Conservation (phyloP, 2,797 vertebrate genomes). For the Sebastes paucispinis region DNA sequence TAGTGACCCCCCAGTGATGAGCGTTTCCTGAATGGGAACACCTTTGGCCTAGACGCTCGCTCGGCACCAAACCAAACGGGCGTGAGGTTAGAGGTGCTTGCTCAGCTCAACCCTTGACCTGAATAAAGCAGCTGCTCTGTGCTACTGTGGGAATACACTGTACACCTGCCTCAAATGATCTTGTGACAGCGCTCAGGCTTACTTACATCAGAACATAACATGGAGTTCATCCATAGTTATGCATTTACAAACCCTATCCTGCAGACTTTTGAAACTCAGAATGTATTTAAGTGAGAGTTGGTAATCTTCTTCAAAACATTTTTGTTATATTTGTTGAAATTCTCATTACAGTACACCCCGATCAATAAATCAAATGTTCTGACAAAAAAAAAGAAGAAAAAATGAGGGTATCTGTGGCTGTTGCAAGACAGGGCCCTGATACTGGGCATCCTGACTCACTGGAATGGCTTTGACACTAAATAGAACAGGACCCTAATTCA, state of each 20-base stretch:
- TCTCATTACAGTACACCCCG: too few species aligned
- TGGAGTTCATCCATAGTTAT: background rate
- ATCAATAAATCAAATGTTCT: too few species aligned
- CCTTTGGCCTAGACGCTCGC: background rate
- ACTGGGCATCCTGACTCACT: too few species aligned
- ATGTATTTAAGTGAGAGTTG: background rate
- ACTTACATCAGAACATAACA: background rate
- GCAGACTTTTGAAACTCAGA: background rate
- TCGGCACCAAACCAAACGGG: conserved; percentile 9
- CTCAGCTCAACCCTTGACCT: conserved; percentile 57
- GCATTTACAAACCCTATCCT: background rate
- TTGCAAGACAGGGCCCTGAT: too few species aligned
- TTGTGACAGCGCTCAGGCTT: background rate
- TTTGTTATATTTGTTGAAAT: too few species aligned
- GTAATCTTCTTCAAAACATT: too few species aligned
- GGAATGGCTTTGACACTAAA: too few species aligned
- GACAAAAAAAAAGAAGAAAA: too few species aligned
- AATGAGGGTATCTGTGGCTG: too few species aligned
- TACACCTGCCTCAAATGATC: conserved; percentile 15
- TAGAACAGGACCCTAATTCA: too few species aligned
- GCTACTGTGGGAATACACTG: background rate
- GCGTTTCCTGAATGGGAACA: conserved; percentile 5
- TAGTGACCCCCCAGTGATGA: background rate
- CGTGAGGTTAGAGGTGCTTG: conserved; percentile 18
- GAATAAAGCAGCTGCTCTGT: conserved; percentile 42